Base-by-base conservation (phyloP, 2,888 invertebrate genomes). In the Sinodicranocentrus sp. region DNA sequence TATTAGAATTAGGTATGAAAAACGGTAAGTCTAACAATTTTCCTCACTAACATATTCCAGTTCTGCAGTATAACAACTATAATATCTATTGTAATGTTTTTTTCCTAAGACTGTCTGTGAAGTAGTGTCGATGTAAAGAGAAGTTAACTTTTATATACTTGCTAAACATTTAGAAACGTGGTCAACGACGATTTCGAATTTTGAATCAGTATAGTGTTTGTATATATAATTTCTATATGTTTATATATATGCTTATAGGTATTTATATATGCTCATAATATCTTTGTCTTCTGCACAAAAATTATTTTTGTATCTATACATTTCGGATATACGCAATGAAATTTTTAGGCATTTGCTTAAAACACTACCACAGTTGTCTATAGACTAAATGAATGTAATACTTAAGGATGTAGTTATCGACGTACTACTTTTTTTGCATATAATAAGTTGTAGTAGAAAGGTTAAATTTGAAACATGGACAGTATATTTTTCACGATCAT, bases 181-280 rank as follows among this genome's bases (percentile, higher is more conserved):
- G 71, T 71, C 71, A 71, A 33, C 71, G 71, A 39, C 15, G 48
- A 71, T 57, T 71, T 71, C 71, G 71, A 54, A 57, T 71, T 71
- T 1, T 44, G 44, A n/a, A 44, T n/a, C 44, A 44, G n/a, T 44
- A 70, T 21, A 33, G 15, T 19, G 28, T 19, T 3, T 70, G 15
- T 28, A 70, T 26, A 28, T 26, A 25, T n/a, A 1, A 19, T 57
- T 13, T 26, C 21, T 59, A 57, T 57, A 57, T 23, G 39, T 15
- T 52, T 52, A n/a, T 52, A 52, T 52, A 52, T 52, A 71, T 43
- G 57, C n/a, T 52, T 52, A 19, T 48, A 17, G 5, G 48, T 52
- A 52, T 33, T 2, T 52, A 52, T 52, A 17, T 52, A 52, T 52
- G 52, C 52, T 17, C 3, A 52, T 52, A 52, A 52, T 52, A 52